These are phyloP conservation scores for Horisme vitalbata DNA, from an alignment of 2,888 invertebrate genomes.

Conservation along the genomic window DNA sequence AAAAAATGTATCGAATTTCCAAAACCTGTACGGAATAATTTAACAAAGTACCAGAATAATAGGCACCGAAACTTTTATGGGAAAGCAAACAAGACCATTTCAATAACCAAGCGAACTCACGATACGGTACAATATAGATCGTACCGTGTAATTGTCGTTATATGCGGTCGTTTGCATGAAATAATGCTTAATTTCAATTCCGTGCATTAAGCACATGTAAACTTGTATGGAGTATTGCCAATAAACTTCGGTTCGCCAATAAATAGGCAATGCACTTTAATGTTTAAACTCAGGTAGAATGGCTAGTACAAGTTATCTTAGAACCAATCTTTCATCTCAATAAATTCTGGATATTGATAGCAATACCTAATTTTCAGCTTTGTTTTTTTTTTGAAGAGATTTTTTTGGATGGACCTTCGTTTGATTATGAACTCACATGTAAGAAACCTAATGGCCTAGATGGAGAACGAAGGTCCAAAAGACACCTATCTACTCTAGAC, in stretches of 20 bases:
- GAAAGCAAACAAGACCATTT: constrained; percentile 47
- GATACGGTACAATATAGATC: constrained; percentile 28
- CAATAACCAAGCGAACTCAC: constrained; percentile 52
- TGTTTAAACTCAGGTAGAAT: neutral
- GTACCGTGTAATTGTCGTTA: constrained; percentile 28
- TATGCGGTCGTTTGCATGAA: constrained; percentile 70
- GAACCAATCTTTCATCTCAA: too few species aligned
- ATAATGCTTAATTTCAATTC: constrained; percentile 78
- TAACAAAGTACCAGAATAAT: constrained; percentile 3
- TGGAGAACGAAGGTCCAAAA: too few species aligned
- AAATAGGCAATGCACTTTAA: constrained; percentile 6
- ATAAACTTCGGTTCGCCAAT: constrained; percentile 58
- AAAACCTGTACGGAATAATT: neutral
- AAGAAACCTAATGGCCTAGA: too few species aligned
- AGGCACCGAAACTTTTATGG: constrained; percentile 6
- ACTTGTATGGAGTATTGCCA: constrained; percentile 66
- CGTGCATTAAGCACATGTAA: constrained; percentile 63
- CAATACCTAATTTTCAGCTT: neutral
- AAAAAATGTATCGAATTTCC: neutral
- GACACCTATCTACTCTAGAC: too few species aligned
- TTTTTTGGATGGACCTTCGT: too few species aligned
- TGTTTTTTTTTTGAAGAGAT: too few species aligned
- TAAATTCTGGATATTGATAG: neutral
- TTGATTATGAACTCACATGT: too few species aligned
- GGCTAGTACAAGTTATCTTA: neutral